A percentile compares a stretch with the other conserved stretches of the same genome.
Conservation (phyloP, 2,888 invertebrate genomes). For the Cecidostiba fungosa region DNA sequence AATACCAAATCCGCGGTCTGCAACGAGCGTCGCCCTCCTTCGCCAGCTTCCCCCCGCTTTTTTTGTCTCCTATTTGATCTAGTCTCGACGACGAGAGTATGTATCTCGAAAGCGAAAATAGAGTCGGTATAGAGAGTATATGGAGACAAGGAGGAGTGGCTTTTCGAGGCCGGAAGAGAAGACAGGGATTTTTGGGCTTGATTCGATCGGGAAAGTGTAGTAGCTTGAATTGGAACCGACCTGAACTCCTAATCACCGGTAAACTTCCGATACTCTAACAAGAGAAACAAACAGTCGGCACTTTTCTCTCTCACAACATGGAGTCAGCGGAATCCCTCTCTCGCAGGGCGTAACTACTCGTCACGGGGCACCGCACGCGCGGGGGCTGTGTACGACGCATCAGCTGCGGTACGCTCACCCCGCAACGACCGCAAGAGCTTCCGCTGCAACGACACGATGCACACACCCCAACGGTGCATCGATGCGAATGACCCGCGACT, state of each 20-base stretch:
- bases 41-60: background rate
- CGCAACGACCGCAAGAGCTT: constrained; percentile 71
- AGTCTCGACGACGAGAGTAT: background rate
- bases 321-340: background rate
- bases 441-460: constrained; percentile 53
- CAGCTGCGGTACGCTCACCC: background rate
- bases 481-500: background rate
- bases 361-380: constrained; percentile 67
- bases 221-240: background rate
- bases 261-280: background rate
- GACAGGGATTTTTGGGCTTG: background rate
- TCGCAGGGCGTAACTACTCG: constrained; percentile 69
- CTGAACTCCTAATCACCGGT: background rate
- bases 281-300: background rate
- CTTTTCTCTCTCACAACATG: background rate
- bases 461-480: background rate
- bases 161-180: background rate
- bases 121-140: background rate
- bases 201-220: background rate
- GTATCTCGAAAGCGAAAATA: background rate
- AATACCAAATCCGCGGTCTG: constrained; percentile 3
- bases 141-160: background rate
- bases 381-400: constrained; percentile 65
- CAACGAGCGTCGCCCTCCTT: constrained; percentile 19
- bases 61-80: constrained; percentile 37